These are phyloP conservation scores for Hydractinia symbiolongicarpus DNA, from an alignment of 30 jellyfish, hydroid and myxozoan species.

Conservation along the genomic window DNA sequence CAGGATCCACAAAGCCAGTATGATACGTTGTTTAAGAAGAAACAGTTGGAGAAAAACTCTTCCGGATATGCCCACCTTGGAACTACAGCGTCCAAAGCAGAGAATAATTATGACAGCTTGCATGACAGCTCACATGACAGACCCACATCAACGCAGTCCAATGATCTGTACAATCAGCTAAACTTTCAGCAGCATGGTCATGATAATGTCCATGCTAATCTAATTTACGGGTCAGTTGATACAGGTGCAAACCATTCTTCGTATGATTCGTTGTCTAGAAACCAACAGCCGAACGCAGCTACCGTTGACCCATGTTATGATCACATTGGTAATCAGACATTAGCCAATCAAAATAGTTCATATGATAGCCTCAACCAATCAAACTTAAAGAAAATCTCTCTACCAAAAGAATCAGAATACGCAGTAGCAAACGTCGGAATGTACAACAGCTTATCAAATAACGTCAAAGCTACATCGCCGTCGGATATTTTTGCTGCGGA, in stretches of 20 bases:
- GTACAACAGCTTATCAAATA: neutral
- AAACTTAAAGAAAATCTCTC: neutral
- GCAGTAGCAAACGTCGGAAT: neutral
- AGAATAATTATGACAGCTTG: neutral
- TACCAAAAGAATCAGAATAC: slow-evolving; percentile 7
- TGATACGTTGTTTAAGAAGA: neutral
- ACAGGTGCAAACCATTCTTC: neutral
- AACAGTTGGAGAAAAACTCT: neutral
- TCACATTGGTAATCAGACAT: neutral
- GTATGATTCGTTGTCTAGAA: neutral
- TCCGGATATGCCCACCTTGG: neutral
- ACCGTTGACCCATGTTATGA: neutral
- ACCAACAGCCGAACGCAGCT: neutral
- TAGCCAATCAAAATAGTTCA: neutral
- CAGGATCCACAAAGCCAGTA: neutral
- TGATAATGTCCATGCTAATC: neutral
- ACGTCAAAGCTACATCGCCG: neutral
- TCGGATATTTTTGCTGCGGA: slow-evolving; percentile 1
- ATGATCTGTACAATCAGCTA: neutral
- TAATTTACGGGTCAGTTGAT: neutral
- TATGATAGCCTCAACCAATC: neutral
- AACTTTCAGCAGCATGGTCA: neutral
- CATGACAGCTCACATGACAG: neutral
- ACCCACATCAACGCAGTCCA: neutral
- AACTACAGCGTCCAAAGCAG: neutral